Conservation (phyloP, 2,888 invertebrate species). For the Melinaea menophilus region DNA sequence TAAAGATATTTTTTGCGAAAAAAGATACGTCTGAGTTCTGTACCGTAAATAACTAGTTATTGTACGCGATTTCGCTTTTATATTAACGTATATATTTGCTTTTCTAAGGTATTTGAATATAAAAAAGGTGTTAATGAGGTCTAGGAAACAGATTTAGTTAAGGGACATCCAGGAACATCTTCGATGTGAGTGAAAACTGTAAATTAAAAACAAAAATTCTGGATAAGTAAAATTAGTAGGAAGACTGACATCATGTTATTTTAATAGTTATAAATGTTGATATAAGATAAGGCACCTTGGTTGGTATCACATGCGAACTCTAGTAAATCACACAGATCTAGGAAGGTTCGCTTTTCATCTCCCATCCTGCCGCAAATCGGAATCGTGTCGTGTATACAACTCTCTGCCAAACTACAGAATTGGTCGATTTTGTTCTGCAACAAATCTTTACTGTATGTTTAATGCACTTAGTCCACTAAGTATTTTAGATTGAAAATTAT, state of each 20-base stretch:
- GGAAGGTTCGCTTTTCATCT: conserved; percentile 52
- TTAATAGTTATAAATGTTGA: background rate
- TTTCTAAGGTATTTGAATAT: background rate
- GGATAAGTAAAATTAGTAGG: background rate
- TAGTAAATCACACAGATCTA: conserved; percentile 62
- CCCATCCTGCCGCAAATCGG: conserved; percentile 61
- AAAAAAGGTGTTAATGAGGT: background rate
- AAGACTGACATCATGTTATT: too few species aligned
- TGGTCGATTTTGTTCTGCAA: conserved; percentile 61
- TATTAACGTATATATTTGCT: conserved; percentile 4
- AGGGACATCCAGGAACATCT: conserved; percentile 54
- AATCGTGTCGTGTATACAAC: conserved; percentile 65
- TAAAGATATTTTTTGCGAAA: conserved; percentile 69
- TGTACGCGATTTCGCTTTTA: conserved; percentile 27
- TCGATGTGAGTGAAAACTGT: conserved; percentile 61
- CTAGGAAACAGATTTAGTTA: conserved; percentile 2
- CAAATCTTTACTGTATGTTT: background rate
- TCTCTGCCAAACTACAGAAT: conserved; percentile 53
- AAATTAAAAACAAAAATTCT: conserved; percentile 34
- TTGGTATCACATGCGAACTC: conserved; percentile 64
- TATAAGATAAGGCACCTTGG: conserved; percentile 41
- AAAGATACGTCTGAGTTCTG: conserved; percentile 55
- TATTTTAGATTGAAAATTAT: too few species aligned
- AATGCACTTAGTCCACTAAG: background rate
- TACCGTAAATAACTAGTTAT: conserved; percentile 30